Base-by-base conservation (phyloP, 2,888 invertebrate genomes). In the Heliconius ismenius region DNA sequence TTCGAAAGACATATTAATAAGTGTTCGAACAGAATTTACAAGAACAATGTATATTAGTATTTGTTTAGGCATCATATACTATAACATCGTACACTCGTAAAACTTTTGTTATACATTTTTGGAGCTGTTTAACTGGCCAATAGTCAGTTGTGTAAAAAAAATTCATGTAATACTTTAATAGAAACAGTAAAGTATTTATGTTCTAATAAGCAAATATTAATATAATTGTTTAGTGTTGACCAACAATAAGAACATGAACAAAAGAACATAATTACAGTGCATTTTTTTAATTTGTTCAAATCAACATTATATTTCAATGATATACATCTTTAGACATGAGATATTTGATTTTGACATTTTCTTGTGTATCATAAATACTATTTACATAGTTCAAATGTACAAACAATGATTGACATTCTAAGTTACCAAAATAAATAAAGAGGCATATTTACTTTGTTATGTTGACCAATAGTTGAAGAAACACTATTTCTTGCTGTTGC, bases 381-480 rank as follows among this genome's bases (percentile, higher is more conserved):
- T 67, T 63, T 64, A 80, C 84, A 78, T 68, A 74, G 39, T 69
- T 64, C 39, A 75, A 75, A 79, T 70, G 74, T 76, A 87, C 81
- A 87, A 87, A 86, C 85, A 80, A 83, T n/a, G n/a, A 54, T 54
- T 36, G 84, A 87, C 39, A 67, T 67, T 88, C 87, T 89, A 83
- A 80, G 80, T 83, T 85, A 88, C 81, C 88, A 86, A 82, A 88
- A 86, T 84, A 88, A 90, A 78, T 78, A 79, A 32, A 80, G 72
- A 79, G 87, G 74, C 82, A 93, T 92, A 93, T 89, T 93, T 93
- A 94, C 93, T 92, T 93, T 92, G 87, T 85, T 76, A 78, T 84
- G 83, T 83, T 82, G 85, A 86, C 81, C 84, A 81, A 82, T 82
- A 83, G 84, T 78, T 80, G 87, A 83, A 78, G 84, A 82, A 83